Base-by-base conservation (phyloP, 2,797 vertebrate genomes). In the Sebastes oblongus region DNA sequence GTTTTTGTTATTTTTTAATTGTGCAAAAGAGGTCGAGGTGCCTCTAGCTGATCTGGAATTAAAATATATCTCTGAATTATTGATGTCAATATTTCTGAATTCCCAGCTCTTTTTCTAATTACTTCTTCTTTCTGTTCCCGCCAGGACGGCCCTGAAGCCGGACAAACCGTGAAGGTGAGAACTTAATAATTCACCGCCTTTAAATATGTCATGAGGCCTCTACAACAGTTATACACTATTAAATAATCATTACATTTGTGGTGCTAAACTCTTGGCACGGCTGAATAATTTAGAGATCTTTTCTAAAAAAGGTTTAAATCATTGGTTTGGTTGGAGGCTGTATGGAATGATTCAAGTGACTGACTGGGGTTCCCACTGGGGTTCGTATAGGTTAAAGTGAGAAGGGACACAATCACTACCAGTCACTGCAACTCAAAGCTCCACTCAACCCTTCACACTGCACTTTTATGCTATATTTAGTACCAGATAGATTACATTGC, bases 141-240 rank as follows among this genome's bases (percentile, higher is more conserved):
- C 84, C 88, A 97, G 97, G 97, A 98, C 81, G 97, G 97, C 88
- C 97, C 97, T 0, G 96, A 97, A 96, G 97, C 97, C 0, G 97
- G 97, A 93, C 97, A 98, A 90, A 98, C 97, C 1, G 97, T 98
- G 94, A 98, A 97, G 97, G 97, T 98, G 96, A 97, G 97, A 94
- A 89, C 90, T 95, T 93, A 94, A 96, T 95, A 94, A 94, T 93
- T 93, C 82, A 87, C 85, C 22, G 46, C 75, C 74, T 89, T 89
- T 95, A 87, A 95, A 95, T 94, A 91, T 94, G 92, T 91, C 88
- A 95, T 95, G 92, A 95, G 91, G 83, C 74, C 87, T 92, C 76
- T 6, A 81, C 90, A 89, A 94, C 91, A 93, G 92, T 94, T 94
- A 93, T 86, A 92, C 89, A 87, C 87, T 88, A 94, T 95, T 92